A percentile compares a stretch with the other conserved stretches of the same genome.
These are phyloP conservation scores for Esox lucius DNA, from an alignment of 2,797 vertebrate species.

Conservation along the genomic window DNA sequence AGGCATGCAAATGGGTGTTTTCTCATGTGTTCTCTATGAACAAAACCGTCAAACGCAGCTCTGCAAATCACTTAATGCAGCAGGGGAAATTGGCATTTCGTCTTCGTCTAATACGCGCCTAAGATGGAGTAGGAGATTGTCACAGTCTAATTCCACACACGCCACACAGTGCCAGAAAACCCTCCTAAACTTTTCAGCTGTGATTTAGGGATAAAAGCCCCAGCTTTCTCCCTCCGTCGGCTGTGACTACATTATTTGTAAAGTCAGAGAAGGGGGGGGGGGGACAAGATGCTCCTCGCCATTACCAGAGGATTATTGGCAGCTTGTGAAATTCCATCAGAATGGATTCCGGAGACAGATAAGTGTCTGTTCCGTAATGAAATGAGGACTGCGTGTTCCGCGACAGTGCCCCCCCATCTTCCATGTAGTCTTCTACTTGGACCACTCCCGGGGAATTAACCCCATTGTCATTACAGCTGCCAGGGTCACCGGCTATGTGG, in stretches of 20 bases:
- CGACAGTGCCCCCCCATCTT: conserved; percentile 24
- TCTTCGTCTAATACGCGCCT: conserved; percentile 50
- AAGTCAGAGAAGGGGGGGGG: conserved; percentile 49
- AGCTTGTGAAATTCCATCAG: conserved; percentile 63
- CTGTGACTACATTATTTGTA: conserved; percentile 68
- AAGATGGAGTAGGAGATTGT: conserved; percentile 67
- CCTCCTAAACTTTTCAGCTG: conserved; percentile 58
- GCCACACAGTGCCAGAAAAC: conserved; percentile 47
- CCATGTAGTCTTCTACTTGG: conserved; percentile 10
- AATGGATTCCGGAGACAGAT: conserved; percentile 57
- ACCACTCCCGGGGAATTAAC: conserved; percentile 67
- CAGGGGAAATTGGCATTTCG: conserved; percentile 57
- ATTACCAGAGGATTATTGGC: conserved; percentile 66
- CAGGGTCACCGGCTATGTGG: conserved; percentile 67
- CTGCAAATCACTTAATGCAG: conserved; percentile 67
- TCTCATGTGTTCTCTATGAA: conserved; percentile 46
- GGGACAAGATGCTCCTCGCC: conserved; percentile 33
- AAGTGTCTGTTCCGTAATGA: conserved; percentile 46
- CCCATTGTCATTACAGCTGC: conserved; percentile 63
- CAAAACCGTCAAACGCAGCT: conserved; percentile 55
- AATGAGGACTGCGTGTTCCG: conserved; percentile 42
- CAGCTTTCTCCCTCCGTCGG: conserved; percentile 48
- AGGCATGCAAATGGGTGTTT: conserved; percentile 60
- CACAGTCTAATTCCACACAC: conserved; percentile 67
- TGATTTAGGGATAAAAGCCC: conserved; percentile 56